Conservation (phyloP, 2,113 vertebrate genomes). For the Craseonycteris thonglongyai region DNA sequence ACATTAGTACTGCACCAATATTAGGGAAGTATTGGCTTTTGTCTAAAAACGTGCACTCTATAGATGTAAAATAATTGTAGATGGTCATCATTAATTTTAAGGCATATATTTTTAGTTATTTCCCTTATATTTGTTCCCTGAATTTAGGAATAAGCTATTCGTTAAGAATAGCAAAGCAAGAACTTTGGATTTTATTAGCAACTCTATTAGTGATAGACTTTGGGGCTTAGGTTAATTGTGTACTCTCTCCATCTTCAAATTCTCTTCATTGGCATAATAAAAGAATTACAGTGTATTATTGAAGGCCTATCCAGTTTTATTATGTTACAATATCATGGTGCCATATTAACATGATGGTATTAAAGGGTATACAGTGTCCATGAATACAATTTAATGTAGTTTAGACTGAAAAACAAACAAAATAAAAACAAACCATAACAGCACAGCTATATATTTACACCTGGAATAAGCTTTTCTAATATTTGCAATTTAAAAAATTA, state of each 20-base stretch:
- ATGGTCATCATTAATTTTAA: constrained; percentile 18
- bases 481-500: background rate
- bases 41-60: constrained; percentile 48
- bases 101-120: background rate
- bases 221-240: background rate
- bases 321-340: background rate
- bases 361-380: background rate
- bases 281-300: background rate
- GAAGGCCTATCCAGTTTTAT: background rate
- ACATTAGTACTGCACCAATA: constrained; percentile 34
- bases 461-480: background rate
- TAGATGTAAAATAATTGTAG: constrained; percentile 41
- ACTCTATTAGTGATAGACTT: background rate
- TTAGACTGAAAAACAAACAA: background rate
- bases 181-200: background rate
- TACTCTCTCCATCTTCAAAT: background rate
- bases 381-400: background rate
- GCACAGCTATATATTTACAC: background rate
- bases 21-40: constrained; percentile 37
- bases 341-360: background rate
- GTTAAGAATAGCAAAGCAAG: background rate
- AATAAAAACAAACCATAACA: background rate
- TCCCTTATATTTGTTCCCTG: background rate
- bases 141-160: background rate
- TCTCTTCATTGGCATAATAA: background rate